These are phyloP conservation scores for Zygogramma bicolorata DNA, from an alignment of 2,888 invertebrate species.

Conservation along the genomic window DNA sequence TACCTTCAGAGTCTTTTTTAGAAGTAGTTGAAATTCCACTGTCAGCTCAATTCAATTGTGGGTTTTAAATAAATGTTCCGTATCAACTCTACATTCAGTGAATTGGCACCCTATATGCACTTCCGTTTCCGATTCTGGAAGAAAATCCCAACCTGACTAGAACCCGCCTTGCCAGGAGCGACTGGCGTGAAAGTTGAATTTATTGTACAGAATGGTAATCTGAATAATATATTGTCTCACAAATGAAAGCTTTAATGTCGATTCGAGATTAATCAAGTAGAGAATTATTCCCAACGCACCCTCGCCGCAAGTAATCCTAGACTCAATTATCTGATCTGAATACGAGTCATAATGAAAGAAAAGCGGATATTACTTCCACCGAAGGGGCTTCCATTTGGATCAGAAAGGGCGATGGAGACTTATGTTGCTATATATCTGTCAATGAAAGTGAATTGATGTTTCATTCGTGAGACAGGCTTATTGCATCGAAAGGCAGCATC, in stretches of 20 bases:
- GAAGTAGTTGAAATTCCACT: too few species aligned
- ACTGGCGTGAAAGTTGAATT: constrained; percentile 5
- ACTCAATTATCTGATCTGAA: neutral
- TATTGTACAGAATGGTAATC: constrained; percentile 33
- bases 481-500: neutral
- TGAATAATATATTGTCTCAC: constrained; percentile 46
- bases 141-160: too few species aligned
- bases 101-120: too few species aligned
- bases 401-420: neutral
- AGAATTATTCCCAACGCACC: neutral
- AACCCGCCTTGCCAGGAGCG: too few species aligned
- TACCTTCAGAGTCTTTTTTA: too few species aligned
- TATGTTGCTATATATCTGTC: neutral
- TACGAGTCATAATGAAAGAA: neutral
- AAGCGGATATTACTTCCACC: neutral
- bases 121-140: neutral
- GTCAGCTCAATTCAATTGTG: too few species aligned
- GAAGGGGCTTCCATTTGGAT: neutral
- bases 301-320: neutral
- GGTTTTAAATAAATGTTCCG: too few species aligned
- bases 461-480: neutral
- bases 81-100: too few species aligned
- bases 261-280: constrained; percentile 16
- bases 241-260: constrained; percentile 43
- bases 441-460: neutral